Base-by-base conservation (phyloP, 2,888 invertebrate genomes). In the Diadegma fenestrale region DNA sequence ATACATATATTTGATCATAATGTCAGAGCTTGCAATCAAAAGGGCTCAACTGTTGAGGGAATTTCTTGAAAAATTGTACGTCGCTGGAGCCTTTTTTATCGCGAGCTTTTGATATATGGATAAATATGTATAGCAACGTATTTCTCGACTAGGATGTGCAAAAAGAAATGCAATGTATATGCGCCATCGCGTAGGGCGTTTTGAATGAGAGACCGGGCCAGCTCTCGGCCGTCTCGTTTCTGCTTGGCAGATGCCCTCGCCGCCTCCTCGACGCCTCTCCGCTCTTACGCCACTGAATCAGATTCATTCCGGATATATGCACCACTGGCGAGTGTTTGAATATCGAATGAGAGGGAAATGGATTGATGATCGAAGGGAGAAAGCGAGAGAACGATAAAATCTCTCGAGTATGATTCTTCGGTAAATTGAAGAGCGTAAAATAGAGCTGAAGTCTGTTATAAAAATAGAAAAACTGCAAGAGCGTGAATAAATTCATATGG, bases 201-300 rank as follows among this genome's bases (percentile, higher is more conserved):
- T 80, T 66, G 73, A 80, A 72, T 17, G 84, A 79, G 83, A 72
- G 82, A 82, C 72, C 58, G 73, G 73, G 41, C 73, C 45, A 72
- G 26, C 73, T 64, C 48, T 73, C 79, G 79, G 48, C 63, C 69
- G 64, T 71, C 26, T 64, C 66, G 73, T 75, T 79, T 63, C 64
- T 33, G 80, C 80, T 84, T 84, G 80, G 84, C 80, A 80, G 76
- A 84, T 76, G 80, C 66, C 71, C 66, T 76, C 76, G 84, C 64
- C 76, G 84, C 64, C 84, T 80, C 64, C 72, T 84, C 80, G 84
- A 84, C 84, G 84, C 84, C 84, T 64, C 37, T 73, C 14, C 30
- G 61, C 41, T 71, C 66, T 77, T 54, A 22, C 71, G 45, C 63
- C 61, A 68, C 75, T 78, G 82, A 66, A 83, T 82, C 77, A 77